Evolutionary conservation across 2,888 invertebrate genomes (phyloP).

Genomic region (Litoditis marina): DNA sequence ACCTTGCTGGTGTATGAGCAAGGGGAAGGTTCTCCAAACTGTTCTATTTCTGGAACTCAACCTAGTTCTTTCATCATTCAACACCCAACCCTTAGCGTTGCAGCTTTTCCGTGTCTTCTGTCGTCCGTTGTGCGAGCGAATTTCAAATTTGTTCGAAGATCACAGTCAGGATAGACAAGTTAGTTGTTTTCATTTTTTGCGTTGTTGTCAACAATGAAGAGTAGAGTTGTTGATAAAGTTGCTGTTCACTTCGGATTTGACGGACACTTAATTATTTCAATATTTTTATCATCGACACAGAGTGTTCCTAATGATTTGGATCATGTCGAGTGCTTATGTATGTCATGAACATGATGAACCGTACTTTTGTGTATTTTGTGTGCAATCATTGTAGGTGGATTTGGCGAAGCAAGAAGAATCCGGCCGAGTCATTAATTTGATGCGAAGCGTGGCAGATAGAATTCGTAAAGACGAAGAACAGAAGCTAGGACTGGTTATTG

Average conservation of each 20-base stretch:
- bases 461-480: constrained; percentile 78
- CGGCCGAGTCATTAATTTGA: constrained; percentile 68
- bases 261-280: no score
- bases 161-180: constrained; percentile 33
- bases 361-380: neutral
- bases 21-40: no score
- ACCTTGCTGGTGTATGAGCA: no score
- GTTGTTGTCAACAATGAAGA: no score
- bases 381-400: constrained; percentile 36
- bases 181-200: no score
- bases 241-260: no score
- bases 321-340: no score
- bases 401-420: constrained; percentile 54
- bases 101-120: constrained; percentile 28
- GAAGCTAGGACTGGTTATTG: constrained; percentile 80
- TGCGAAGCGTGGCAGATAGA: constrained; percentile 84
- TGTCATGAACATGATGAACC: no score
- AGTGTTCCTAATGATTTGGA: no score
- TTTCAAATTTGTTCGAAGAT: constrained; percentile 46
- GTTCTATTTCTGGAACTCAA: no score
- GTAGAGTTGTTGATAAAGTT: no score
- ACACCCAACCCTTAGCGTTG: neutral
- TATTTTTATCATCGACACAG: no score
- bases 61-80: neutral
- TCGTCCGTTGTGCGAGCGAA: constrained; percentile 41